Evolutionary conservation across 2,888 invertebrate genomes (phyloP), one percentile per base, ranked within the genome.

Genomic region (Desoria tigrina): DNA sequence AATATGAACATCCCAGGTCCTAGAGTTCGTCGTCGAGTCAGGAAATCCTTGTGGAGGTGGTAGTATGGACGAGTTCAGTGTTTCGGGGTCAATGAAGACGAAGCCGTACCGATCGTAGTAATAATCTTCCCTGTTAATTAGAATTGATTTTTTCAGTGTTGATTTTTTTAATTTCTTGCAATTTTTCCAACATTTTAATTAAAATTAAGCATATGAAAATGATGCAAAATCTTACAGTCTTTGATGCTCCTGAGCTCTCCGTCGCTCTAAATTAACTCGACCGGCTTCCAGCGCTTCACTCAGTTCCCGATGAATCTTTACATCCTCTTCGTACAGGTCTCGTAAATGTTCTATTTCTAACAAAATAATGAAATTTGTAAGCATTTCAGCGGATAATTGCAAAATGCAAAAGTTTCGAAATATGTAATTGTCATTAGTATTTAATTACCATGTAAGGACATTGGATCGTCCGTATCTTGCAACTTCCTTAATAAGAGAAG

Each of bases 91-190:
- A 6, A 45, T 18, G 45, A 45, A 45, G n/a, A 45, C 45, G n/a
- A 45, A 45, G 9, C 45, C 45, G 21, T 45, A 45, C 45, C 21
- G n/a, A 4, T 45, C 21, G 21, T 45, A 45, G 45, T 45, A 45
- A 21, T 45, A 45, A 21, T 45, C 45, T 45, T 45, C 45, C 16
- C 45, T 45, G 16, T 9, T 4, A 45, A 6, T 21, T 16, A 45
- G 9, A 45, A 45, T 6, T 45, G 18, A 45, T 9, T 39, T 39
- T 39, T 39, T 39, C 9, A 11, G 9, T 39, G 16, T 16, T 39
- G 9, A 39, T 9, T 39, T 9, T 39, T 39, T 16, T 39, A 39
- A 39, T 39, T 39, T n/a, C n/a, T n/a, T n/a, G n/a, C n/a, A n/a
- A n/a, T n/a, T n/a, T n/a, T n/a, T n/a, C n/a, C n/a, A n/a, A n/a